Conservation (phyloP, 37 sponge, comb jelly and placozoan genomes). For the Aphrocallistes beatrix region DNA sequence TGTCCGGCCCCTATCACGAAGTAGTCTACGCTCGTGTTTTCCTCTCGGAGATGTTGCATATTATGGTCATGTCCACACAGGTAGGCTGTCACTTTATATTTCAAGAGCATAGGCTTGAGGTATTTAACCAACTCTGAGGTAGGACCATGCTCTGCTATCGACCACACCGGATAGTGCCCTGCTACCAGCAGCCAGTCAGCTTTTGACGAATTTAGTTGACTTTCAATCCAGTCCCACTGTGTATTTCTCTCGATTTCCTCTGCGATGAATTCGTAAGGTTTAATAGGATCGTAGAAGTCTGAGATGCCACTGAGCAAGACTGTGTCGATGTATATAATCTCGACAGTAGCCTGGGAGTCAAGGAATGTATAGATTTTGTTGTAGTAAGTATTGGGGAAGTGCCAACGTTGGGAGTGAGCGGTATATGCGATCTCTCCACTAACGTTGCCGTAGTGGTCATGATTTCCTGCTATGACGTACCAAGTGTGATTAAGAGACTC, state of each 20-base stretch:
- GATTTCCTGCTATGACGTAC: slow-evolving; percentile 76
- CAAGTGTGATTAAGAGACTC: slow-evolving; percentile 55
- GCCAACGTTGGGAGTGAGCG: slow-evolving; percentile 53
- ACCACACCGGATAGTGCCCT: slow-evolving; percentile 79
- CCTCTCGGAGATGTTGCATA: slow-evolving; percentile 63
- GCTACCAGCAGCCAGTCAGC: slow-evolving; percentile 56
- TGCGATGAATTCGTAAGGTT: slow-evolving; percentile 41
- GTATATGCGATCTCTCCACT: slow-evolving; percentile 78
- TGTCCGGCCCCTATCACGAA: slow-evolving; percentile 77
- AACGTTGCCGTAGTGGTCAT: slow-evolving; percentile 88
- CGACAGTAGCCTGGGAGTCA: slow-evolving; percentile 30
- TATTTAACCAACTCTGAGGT: background rate
- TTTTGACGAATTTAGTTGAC: slow-evolving; percentile 38
- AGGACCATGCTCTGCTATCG: slow-evolving; percentile 17
- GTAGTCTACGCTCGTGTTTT: slow-evolving; percentile 44
- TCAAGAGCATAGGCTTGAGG: background rate
- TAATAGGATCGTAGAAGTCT: slow-evolving; percentile 28
- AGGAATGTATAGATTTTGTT: slow-evolving; percentile 47
- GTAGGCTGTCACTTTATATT: slow-evolving; percentile 30
- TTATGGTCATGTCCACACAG: slow-evolving; percentile 75
- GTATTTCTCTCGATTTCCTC: slow-evolving; percentile 25
- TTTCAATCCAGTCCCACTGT: slow-evolving; percentile 69
- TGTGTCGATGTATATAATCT: slow-evolving; percentile 77
- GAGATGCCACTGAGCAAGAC: slow-evolving; percentile 60
- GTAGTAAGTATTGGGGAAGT: slow-evolving; percentile 67